Evolutionary conservation across 2,797 vertebrate genomes (phyloP).

Genomic region (Fistularia commersonii): DNA sequence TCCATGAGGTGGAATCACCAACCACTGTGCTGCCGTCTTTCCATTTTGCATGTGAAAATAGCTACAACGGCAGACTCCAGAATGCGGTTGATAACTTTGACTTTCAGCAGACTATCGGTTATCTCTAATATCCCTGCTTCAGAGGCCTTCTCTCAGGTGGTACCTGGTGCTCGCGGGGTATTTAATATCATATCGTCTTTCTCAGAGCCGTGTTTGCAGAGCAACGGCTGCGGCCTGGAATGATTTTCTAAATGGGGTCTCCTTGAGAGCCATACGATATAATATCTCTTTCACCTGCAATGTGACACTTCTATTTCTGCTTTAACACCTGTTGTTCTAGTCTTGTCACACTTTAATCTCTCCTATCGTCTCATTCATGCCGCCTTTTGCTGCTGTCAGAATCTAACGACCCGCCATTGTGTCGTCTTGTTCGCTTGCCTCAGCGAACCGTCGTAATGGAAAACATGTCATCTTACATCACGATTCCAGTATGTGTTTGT

Average conservation of each 20-base stretch:
- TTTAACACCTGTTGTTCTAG: conserved; percentile 20
- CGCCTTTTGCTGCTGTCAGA: conserved; percentile 11
- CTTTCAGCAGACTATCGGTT: not conserved
- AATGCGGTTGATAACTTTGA: not conserved
- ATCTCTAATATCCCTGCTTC: not conserved
- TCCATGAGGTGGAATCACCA: too few species aligned
- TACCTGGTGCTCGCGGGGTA: not conserved
- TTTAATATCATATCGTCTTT: conserved; percentile 19
- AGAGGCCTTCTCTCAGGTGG: conserved; percentile 6
- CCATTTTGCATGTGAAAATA: too few species aligned
- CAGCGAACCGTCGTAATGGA: too few species aligned
- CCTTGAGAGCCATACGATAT: conserved; percentile 34
- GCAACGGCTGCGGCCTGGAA: conserved; percentile 4
- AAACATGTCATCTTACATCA: too few species aligned
- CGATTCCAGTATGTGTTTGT: too few species aligned
- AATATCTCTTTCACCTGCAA: conserved; percentile 25
- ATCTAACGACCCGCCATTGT: not conserved
- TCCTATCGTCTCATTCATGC: conserved; percentile 2
- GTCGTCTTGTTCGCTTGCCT: not conserved
- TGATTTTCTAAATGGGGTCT: not conserved
- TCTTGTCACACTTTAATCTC: conserved; percentile 12
- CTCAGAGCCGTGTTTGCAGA: conserved; percentile 12
- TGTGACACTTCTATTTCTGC: conserved; percentile 17
- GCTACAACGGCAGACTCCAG: too few species aligned
- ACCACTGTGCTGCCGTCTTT: too few species aligned